Percentiles rank a stretch among this genome's conserved stretches.
These are phyloP conservation scores for Suricata suricatta DNA, from an alignment of 2,113 vertebrate genomes.

Conservation along the genomic window DNA sequence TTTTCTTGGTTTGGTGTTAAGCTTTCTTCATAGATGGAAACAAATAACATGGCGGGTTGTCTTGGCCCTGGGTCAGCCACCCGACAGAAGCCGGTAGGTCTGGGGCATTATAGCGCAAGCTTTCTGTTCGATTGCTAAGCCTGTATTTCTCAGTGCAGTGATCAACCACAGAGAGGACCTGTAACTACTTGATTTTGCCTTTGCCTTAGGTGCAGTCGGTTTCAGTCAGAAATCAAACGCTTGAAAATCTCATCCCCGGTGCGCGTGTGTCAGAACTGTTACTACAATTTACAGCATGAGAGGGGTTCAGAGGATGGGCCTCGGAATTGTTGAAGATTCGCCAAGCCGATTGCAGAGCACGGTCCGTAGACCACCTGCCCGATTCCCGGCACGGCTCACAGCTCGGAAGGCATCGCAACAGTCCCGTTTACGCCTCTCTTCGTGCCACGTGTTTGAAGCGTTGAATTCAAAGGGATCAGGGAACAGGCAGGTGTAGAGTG, in stretches of 20 bases:
- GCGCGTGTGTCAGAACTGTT: conserved; percentile 99
- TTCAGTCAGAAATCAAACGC: conserved; percentile 98
- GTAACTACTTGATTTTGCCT: rapidly evolving
- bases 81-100: rapidly evolving
- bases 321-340: conserved; percentile 86
- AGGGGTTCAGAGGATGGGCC: conserved; percentile 90
- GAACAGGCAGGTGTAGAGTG: conserved; percentile 44
- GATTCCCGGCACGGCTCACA: background rate
- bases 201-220: conserved; percentile 94
- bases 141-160: rapidly evolving
- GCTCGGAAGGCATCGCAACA: background rate
- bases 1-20: background rate
- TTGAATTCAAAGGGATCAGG: conserved; percentile 85
- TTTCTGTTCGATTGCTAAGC: background rate
- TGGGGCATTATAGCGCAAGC: rapidly evolving
- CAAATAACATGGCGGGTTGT: background rate
- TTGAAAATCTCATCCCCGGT: conserved; percentile 98
- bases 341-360: background rate
- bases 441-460: conserved; percentile 78
- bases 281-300: conserved; percentile 97
- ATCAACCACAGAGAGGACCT: background rate
- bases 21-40: background rate
- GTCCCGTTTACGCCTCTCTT: conserved; percentile 81
- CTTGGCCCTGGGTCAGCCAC: background rate
- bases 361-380: background rate